Percentiles rank a stretch among this genome's conserved stretches.
Conservation (phyloP, 2,113 vertebrate genomes). For the Hypomesus transpacificus region DNA sequence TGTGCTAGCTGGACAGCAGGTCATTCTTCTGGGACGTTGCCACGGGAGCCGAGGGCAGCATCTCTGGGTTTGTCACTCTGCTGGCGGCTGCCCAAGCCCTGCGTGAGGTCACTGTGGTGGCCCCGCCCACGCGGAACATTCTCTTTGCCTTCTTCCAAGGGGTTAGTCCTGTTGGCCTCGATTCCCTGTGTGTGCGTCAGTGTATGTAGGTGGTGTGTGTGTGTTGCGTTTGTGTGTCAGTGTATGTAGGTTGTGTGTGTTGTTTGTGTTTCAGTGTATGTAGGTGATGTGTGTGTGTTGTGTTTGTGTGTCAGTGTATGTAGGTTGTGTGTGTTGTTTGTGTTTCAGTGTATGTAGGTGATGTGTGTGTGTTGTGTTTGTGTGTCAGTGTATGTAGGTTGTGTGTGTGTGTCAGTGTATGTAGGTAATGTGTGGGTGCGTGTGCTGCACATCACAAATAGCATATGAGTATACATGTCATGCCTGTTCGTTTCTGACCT, state of each 20-base stretch:
- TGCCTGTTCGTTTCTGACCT: background rate
- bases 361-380: no score
- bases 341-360: no score
- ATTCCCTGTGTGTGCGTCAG: background rate
- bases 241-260: no score
- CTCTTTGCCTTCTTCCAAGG: constrained; percentile 93
- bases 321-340: no score
- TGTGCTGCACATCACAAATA: no score
- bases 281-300: no score
- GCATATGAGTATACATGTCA: background rate
- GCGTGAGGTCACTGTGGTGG: constrained; percentile 54
- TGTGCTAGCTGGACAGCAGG: constrained; percentile 83
- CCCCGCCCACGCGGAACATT: constrained; percentile 70
- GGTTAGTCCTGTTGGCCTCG: constrained; percentile 66
- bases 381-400: background rate
- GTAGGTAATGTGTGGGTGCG: no score
- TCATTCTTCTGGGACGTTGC: constrained; percentile 93
- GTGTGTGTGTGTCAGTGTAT: background rate
- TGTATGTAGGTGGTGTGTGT: no score
- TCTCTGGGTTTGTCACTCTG: constrained; percentile 81
- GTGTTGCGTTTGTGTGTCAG: no score
- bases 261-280: no score
- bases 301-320: no score
- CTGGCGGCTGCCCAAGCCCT: constrained; percentile 86
- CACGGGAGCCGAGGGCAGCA: constrained; percentile 80